phyloP scores from a whole-genome alignment of 2,113 vertebrate genomes.

The Vombatus ursinus region DNA sequence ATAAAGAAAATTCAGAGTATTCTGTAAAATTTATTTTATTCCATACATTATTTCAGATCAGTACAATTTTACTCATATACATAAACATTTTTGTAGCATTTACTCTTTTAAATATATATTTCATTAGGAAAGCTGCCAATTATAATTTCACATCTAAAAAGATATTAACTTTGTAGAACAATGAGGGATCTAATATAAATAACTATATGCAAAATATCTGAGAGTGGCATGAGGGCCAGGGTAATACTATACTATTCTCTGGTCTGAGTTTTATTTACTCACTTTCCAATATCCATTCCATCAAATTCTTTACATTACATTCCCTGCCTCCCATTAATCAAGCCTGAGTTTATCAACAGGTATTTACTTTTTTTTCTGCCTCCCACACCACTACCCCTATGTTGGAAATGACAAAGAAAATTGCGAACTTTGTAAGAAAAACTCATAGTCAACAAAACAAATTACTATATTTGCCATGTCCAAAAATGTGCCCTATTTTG shows the following conservation, averaged over 20 bases:
- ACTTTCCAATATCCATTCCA: neutral
- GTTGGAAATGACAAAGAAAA: neutral
- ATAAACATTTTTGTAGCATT: slow-evolving; percentile 54
- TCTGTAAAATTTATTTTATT: neutral
- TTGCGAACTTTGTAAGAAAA: too few species aligned
- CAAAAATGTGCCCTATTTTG: too few species aligned
- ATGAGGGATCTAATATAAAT: neutral
- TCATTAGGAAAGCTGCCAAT: neutral
- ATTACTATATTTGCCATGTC: too few species aligned
- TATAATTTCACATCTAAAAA: slow-evolving; percentile 18
- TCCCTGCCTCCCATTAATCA: neutral
- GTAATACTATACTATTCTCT: neutral
- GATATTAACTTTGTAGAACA: neutral
- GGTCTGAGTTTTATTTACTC: neutral
- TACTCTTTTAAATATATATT: slow-evolving; percentile 19
- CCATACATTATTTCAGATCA: neutral
- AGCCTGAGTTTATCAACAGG: neutral
- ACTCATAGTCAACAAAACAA: too few species aligned
- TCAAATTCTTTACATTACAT: neutral
- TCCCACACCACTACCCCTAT: neutral
- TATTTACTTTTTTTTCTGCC: neutral
- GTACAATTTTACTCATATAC: neutral
- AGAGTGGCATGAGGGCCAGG: neutral
- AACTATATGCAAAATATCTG: neutral
- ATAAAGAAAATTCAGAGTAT: neutral